Evolutionary conservation across 2,888 invertebrate species (phyloP).

Genomic region (Itoplectis maculator): DNA sequence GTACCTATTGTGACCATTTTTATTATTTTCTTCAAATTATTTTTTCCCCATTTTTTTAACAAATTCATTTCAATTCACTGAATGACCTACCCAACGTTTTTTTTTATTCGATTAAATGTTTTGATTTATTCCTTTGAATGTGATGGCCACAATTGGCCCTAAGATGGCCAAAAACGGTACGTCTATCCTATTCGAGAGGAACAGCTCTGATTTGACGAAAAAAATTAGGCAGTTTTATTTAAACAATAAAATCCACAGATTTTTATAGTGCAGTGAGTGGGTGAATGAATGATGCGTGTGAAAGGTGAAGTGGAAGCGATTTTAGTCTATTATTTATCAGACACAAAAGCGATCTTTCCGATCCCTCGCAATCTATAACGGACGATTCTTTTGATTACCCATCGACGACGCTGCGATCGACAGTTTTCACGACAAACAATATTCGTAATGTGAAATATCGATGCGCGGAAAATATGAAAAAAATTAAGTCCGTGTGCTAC

Average conservation of each 20-base stretch:
- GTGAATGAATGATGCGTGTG: constrained; percentile 68
- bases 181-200: not conserved
- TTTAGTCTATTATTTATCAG: constrained; percentile 67
- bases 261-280: constrained; percentile 20
- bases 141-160: no score
- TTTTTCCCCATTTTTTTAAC: no score
- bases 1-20: no score
- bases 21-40: no score
- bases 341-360: constrained; percentile 75
- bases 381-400: constrained; percentile 74
- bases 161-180: no score
- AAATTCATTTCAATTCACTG: no score
- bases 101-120: no score
- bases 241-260: not conserved
- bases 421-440: constrained; percentile 21
- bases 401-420: constrained; percentile 11
- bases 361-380: constrained; percentile 82
- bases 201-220: not conserved
- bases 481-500: constrained; percentile 66
- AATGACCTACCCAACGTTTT: no score
- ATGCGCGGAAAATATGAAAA: not conserved
- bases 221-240: no score
- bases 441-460: not conserved
- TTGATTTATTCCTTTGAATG: no score
- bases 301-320: constrained; percentile 83